phyloP scores from a whole-genome alignment of 2,113 vertebrate species.

The Erythrocercus mccallii region DNA sequence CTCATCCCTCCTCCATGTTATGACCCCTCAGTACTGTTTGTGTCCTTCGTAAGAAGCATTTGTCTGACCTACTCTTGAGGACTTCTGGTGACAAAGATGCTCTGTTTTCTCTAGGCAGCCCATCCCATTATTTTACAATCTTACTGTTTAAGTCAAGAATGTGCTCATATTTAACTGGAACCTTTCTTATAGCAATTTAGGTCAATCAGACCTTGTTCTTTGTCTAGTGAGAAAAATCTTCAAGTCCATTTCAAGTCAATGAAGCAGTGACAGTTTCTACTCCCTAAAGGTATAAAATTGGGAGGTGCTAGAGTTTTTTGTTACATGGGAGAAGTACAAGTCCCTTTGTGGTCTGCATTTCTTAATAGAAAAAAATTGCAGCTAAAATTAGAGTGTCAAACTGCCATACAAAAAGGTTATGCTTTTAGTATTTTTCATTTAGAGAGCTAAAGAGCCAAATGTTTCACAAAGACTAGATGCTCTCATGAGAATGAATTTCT shows the following conservation, averaged over 20 bases:
- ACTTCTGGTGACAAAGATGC: neutral
- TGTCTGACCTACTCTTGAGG: neutral
- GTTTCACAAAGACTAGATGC: neutral
- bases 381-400: neutral
- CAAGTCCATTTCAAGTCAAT: neutral
- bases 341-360: neutral
- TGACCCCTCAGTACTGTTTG: neutral
- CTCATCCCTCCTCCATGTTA: fast-evolving
- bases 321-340: neutral
- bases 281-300: neutral
- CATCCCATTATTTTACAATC: neutral
- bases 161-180: neutral
- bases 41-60: neutral
- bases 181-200: neutral
- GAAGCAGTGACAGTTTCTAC: neutral
- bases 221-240: neutral
- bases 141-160: neutral
- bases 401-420: neutral
- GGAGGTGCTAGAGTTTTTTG: neutral
- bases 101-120: neutral
- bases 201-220: neutral
- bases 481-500: neutral
- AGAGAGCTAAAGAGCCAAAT: neutral
- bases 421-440: neutral
- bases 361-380: neutral